These are phyloP conservation scores for Helicoverpa armigera DNA, from an alignment of 1,140 invertebrate species.

Conservation along the genomic window DNA sequence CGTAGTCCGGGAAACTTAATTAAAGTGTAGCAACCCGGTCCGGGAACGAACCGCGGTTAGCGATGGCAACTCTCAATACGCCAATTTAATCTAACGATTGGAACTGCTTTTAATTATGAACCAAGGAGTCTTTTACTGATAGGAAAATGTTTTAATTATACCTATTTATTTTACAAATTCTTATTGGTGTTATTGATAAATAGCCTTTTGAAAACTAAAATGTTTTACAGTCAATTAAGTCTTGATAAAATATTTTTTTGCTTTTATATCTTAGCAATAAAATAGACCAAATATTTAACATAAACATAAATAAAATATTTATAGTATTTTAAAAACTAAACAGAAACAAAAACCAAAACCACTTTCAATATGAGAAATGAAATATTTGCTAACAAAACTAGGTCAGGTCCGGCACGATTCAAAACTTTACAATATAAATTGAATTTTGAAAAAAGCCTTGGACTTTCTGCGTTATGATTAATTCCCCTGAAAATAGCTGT, in stretches of 20 bases:
- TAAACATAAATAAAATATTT: not conserved
- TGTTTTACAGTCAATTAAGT: no score
- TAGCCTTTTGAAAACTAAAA: no score
- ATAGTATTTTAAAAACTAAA: not conserved
- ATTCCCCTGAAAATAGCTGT: no score
- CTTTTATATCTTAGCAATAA: no score
- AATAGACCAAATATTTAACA: no score
- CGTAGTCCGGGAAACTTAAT: conserved; percentile 1
- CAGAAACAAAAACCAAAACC: conserved; percentile 2
- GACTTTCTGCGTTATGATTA: no score
- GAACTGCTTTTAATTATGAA: no score
- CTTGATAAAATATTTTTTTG: no score
- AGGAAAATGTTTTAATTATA: conserved; percentile 50
- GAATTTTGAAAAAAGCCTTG: not conserved
- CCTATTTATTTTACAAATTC: not conserved
- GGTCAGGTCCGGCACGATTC: conserved; percentile 6
- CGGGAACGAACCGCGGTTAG: not conserved
- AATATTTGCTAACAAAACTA: conserved; percentile 23
- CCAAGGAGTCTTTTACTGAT: not conserved
- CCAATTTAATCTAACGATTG: conserved; percentile 59
- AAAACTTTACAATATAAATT: conserved; percentile 8
- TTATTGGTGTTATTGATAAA: no score
- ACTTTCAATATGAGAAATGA: conserved; percentile 18
- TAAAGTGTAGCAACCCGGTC: conserved; percentile 28
- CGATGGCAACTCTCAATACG: conserved; percentile 38